Evolutionary conservation across 2,888 invertebrate species (phyloP), one percentile per base, ranked within the genome.

Genomic region (Scaptomyza flava): DNA sequence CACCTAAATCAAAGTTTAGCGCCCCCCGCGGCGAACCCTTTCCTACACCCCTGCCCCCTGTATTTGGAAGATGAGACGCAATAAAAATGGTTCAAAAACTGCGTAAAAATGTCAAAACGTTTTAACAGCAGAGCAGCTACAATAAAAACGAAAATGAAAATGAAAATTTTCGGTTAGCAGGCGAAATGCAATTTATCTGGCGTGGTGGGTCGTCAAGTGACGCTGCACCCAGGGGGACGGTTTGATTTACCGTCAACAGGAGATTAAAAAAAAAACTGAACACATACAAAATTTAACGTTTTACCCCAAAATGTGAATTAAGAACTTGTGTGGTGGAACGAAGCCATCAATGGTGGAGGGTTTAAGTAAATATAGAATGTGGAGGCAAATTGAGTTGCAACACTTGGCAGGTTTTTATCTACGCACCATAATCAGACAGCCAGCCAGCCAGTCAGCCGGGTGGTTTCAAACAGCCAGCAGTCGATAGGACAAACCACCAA

Each of bases 231-330:
- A 85, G 79, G 85, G 86, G 89, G 82, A 87, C 81, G 68, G 79
- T 87, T 87, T 87, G 89, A 89, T 87, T 87, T 87, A 87, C 87
- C 88, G 86, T 81, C 89, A 86, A 79, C 87, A 82, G 87, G 87
- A 89, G 87, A 87, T 85, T 85, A 85, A 87, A 87, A 84, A 79
- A 69, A 46, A 54, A 42, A 50, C 23, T 12, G 23, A 34, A 38
- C 36, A 14, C 7, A 51, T 45, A 51, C 23, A 57, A 71, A 72
- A 69, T 31, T 47, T 31, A 54, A 70, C 74, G 71, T 58, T 65
- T 67, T 68, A 79, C 62, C 62, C 70, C 75, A 80, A 87, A 79
- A 89, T 82, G 79, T 89, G 89, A 87, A 87, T 87, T 89, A 87
- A 87, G 82, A 81, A 78, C 73, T 79, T 89, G 81, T 83, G 82